phyloP scores from a whole-genome alignment of 1,140 invertebrate genomes.

The Latrodectus geometricus region DNA sequence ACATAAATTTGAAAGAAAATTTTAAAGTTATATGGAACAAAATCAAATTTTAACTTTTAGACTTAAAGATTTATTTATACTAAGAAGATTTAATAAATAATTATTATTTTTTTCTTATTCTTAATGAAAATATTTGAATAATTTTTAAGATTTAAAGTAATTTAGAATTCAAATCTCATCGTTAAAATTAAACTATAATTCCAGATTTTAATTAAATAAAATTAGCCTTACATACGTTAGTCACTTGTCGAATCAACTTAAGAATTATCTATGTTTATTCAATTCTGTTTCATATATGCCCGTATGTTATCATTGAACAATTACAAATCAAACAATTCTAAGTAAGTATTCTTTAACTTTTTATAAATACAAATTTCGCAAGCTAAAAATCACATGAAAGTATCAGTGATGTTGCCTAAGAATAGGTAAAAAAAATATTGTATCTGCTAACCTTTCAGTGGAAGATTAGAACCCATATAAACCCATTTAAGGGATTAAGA shows the following conservation, averaged over 20 bases:
- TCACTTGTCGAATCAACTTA: not conserved
- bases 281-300: not conserved
- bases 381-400: not conserved
- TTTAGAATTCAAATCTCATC: too few species aligned
- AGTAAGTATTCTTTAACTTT: too few species aligned
- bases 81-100: not conserved
- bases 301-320: not conserved
- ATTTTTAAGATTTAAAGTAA: not conserved
- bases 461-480: conserved; percentile 16
- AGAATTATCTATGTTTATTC: not conserved
- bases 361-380: not conserved
- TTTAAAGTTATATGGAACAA: too few species aligned
- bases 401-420: too few species aligned
- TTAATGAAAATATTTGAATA: not conserved
- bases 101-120: not conserved
- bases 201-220: too few species aligned
- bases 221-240: too few species aligned
- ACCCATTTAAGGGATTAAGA: not conserved
- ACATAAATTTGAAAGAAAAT: too few species aligned
- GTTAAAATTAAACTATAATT: too few species aligned
- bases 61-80: not conserved
- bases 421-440: not conserved
- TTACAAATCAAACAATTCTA: too few species aligned
- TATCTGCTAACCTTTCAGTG: not conserved
- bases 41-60: not conserved